Percentiles rank a stretch among this genome's conserved stretches.
phyloP scores from a whole-genome alignment of 2,888 invertebrate species.

The Drosophila incognita region DNA sequence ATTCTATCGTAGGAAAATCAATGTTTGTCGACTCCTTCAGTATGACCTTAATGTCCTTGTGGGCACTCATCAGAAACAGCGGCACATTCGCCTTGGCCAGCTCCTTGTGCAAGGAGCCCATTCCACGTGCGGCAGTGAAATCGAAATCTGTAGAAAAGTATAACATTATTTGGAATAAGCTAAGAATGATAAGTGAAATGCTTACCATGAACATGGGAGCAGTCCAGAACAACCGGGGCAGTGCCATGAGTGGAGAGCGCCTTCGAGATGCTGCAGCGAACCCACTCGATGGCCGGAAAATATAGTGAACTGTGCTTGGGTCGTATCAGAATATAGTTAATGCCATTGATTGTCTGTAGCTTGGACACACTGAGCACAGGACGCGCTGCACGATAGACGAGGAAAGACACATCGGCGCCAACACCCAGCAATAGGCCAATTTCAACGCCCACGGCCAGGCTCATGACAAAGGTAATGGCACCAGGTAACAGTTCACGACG shows the following conservation, averaged over 20 bases:
- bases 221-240: conserved; percentile 92
- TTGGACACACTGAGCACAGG: conserved; percentile 91
- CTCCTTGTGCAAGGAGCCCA: conserved; percentile 91
- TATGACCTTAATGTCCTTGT: conserved; percentile 80
- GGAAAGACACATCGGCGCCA: conserved; percentile 90
- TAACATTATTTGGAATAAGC: not conserved
- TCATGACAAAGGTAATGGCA: conserved; percentile 93
- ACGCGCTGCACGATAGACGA: conserved; percentile 92
- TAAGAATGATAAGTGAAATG: not conserved
- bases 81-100: conserved; percentile 90
- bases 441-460: conserved; percentile 93
- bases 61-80: conserved; percentile 87
- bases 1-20: conserved; percentile 78
- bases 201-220: conserved; percentile 90
- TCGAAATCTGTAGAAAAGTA: conserved; percentile 88
- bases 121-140: conserved; percentile 94
- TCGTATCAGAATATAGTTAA: conserved; percentile 91
- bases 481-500: conserved; percentile 92
- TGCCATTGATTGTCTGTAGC: conserved; percentile 88
- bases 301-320: conserved; percentile 92
- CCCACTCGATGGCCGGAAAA: conserved; percentile 94
- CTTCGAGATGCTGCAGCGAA: conserved; percentile 91
- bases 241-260: conserved; percentile 89
- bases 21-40: conserved; percentile 83
- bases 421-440: conserved; percentile 94